Evolutionary conservation across 2,888 invertebrate species (phyloP), one percentile per base, ranked within the genome.

Genomic region (Aporophyla lueneburgensis): DNA sequence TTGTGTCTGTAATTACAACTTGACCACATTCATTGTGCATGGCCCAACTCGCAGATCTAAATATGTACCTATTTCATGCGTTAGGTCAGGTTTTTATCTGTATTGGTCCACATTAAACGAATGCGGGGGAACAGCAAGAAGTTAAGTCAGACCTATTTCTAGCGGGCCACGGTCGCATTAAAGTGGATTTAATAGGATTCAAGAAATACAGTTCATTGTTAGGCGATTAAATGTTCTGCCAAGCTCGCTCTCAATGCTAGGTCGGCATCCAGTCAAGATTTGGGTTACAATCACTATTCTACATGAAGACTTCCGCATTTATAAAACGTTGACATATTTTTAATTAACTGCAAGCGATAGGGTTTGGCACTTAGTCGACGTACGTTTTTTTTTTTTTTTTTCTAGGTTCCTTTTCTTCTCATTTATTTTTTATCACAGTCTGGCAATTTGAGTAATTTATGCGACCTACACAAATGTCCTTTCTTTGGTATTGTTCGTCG

Each of bases 211-310:
- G 21, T 3, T 19, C 53, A 27, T 21, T 27, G 1, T 3, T 19
- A 61, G 14, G 27, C 27, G 14, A 46, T 53, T 61, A 62, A 61
- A 33, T 24, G 2, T 40, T 49, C 4, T 40, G 24, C 16, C 53
- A 56, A 43, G 58, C 51, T 51, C 33, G 43, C 19, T n/a, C 56
- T 2, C 27, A 43, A 66, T 19, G 33, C 61, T 43, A 40, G n/a
- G 9, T 46, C 24, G 14, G 10, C n/a, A 6, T 56, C 7, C 16
- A 24, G 5, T 27, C 12, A 54, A 40, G 19, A 61, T 59, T n/a
- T 53, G 21, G 24, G 46, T 75, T 49, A 19, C n/a, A 62, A 74
- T 65, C n/a, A 75, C 49, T 27, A 67, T 76, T 67, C 43, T 12
- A 53, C n/a, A 27, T 10, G 24, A 58, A 58, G n/a, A 54, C 51